Conservation (phyloP, 2,797 vertebrate genomes). For the Lophotriccus pileatus region DNA sequence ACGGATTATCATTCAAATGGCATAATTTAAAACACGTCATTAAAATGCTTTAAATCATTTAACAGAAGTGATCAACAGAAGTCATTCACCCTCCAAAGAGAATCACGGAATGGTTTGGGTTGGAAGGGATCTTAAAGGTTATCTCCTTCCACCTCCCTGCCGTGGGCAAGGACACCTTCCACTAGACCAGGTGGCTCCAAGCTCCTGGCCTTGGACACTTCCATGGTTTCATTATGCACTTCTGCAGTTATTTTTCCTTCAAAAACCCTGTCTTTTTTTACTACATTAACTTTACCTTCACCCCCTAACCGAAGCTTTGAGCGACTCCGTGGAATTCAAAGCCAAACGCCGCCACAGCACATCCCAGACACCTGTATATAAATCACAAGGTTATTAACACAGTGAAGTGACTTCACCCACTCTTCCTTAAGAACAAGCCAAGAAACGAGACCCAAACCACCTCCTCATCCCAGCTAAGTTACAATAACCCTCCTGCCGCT, state of each 20-base stretch:
- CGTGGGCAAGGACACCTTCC: neutral
- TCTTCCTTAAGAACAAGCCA: neutral
- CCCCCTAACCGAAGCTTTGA: neutral
- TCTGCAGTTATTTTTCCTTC: neutral
- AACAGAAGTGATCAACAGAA: neutral
- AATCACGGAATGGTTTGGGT: neutral
- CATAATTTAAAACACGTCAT: neutral
- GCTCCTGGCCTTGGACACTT: neutral
- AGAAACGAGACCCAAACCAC: neutral
- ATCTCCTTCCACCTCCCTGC: too few species aligned
- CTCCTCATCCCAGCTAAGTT: rapidly evolving
- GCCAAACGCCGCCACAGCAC: rapidly evolving
- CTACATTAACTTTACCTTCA: neutral
- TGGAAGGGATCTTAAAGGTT: neutral
- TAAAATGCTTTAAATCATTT: neutral
- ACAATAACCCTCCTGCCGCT: neutral
- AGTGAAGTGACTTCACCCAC: neutral
- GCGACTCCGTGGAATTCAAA: neutral
- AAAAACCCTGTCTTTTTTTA: rapidly evolving
- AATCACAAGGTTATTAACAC: rapidly evolving
- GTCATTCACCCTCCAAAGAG: too few species aligned
- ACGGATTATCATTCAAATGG: neutral
- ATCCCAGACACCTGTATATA: rapidly evolving
- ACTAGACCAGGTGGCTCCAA: neutral
- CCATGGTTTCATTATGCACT: rapidly evolving